phyloP scores from a whole-genome alignment of 2,888 invertebrate genomes.

The Dolichomitus sp. region DNA sequence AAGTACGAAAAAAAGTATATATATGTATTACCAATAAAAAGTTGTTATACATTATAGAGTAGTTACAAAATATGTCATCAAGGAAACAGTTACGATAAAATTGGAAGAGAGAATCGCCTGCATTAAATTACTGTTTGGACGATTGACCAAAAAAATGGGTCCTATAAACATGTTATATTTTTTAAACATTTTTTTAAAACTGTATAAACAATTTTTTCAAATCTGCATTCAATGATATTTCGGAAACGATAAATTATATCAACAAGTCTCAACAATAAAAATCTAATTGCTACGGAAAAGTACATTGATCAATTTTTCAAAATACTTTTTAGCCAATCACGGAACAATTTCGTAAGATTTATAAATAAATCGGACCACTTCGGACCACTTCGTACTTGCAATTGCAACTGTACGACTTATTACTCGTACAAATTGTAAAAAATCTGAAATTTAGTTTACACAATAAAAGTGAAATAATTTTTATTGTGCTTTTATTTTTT shows the following conservation, averaged over 20 bases:
- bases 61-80: slow-evolving; percentile 59
- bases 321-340: no score
- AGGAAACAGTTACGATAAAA: not conserved
- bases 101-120: not conserved
- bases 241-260: no score
- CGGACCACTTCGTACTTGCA: slow-evolving; percentile 92
- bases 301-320: not conserved
- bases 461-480: no score
- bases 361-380: slow-evolving; percentile 84
- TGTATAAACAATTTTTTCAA: no score
- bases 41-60: slow-evolving; percentile 87
- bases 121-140: not conserved
- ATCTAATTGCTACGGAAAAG: not conserved
- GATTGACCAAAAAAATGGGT: no score
- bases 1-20: slow-evolving; percentile 88
- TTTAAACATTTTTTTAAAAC: no score
- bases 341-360: no score
- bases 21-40: slow-evolving; percentile 89
- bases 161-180: not conserved
- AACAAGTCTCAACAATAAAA: not conserved
- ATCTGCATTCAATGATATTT: not conserved
- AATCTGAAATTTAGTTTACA: slow-evolving; percentile 68
- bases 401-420: no score
- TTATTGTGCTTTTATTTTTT: no score
- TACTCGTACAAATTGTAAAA: slow-evolving; percentile 89